A percentile compares a stretch with the other conserved stretches of the same genome.
These are phyloP conservation scores for Malurus cyaneus DNA, from an alignment of 2,113 vertebrate species.

Conservation along the genomic window DNA sequence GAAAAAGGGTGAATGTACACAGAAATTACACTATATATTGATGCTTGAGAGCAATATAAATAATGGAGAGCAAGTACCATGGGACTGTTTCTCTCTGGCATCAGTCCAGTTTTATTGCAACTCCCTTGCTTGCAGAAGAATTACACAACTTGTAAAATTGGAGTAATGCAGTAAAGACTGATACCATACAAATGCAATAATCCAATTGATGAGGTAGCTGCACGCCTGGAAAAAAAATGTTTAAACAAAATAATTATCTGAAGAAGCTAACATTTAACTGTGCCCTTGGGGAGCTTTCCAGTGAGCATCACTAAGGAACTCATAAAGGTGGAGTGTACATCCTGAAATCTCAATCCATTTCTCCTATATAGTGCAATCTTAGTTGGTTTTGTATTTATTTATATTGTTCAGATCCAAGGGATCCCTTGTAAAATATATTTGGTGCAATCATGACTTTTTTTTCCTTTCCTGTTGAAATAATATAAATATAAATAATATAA, in stretches of 20 bases:
- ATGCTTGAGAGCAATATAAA: conserved; percentile 49
- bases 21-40: conserved; percentile 30
- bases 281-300: conserved; percentile 34
- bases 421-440: conserved; percentile 80
- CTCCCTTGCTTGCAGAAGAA: conserved; percentile 44
- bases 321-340: conserved; percentile 55
- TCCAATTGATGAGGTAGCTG: conserved; percentile 33
- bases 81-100: conserved; percentile 22
- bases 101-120: conserved; percentile 30
- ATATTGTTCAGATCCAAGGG: conserved; percentile 82
- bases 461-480: conserved; percentile 71
- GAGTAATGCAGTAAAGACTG: conserved; percentile 37
- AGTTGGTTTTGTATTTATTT: conserved; percentile 83
- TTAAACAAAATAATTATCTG: conserved; percentile 29
- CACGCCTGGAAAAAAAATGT: not conserved
- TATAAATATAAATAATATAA: conserved; percentile 72
- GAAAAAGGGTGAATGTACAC: conserved; percentile 29
- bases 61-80: not conserved
- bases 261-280: conserved; percentile 52
- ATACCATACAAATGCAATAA: conserved; percentile 44
- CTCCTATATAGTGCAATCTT: conserved; percentile 79
- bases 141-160: conserved; percentile 38
- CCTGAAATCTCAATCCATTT: conserved; percentile 67
- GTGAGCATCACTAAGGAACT: conserved; percentile 45
- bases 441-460: conserved; percentile 76